Base-by-base conservation (phyloP, 2,888 invertebrate species). In the Zaprionus bogoriensis region DNA sequence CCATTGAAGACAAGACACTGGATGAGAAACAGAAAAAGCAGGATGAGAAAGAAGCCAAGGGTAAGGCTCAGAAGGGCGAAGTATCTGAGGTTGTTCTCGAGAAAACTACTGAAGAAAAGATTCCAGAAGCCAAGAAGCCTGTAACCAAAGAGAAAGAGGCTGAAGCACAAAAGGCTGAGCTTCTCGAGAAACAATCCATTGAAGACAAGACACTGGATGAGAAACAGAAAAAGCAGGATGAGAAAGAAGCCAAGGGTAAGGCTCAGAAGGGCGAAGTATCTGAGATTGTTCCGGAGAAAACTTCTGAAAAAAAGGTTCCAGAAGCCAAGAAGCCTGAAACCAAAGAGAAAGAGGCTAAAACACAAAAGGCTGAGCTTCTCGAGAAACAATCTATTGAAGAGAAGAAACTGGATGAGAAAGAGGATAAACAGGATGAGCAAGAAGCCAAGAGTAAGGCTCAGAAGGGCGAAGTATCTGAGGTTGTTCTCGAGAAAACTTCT, bases 221-320 rank as follows among this genome's bases (percentile, higher is more conserved):
- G 0, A 23, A 66, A 14, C 61, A 68, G 14, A 38, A 22, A 20
- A 60, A 62, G 38, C 12, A 39, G 5, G 9, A 48, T 39, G 4
- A 68, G 62, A 20, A 53, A 23, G 47, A 58, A n/a, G 62, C 70
- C 22, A 60, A 75, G 30, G 36, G 38, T 12, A 54, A 48, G 23
- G 39, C 20, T 20, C 12, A 54, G 17, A 53, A 19, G 9, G 42
- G 14, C 10, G 38, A 48, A 36, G 48, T 25, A 0, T 48, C 22
- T 47, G 42, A 48, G 14, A 42, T 52, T 10, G 22, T 6, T 17
- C 28, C 54, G 1, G 39, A 52, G 17, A 45, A 45, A 19, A 19
- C n/a, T 28, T 1, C 45, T 30, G 51, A 42, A 32, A 41, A 51
- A 20, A 44, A 45, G 50, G 6, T 28, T 10, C 10, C 27, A 4